A percentile compares a stretch with the other conserved stretches of the same genome.
Conservation (phyloP, 37 sponge, comb jelly and placozoan genomes). For the Aplysina aerophoba region DNA sequence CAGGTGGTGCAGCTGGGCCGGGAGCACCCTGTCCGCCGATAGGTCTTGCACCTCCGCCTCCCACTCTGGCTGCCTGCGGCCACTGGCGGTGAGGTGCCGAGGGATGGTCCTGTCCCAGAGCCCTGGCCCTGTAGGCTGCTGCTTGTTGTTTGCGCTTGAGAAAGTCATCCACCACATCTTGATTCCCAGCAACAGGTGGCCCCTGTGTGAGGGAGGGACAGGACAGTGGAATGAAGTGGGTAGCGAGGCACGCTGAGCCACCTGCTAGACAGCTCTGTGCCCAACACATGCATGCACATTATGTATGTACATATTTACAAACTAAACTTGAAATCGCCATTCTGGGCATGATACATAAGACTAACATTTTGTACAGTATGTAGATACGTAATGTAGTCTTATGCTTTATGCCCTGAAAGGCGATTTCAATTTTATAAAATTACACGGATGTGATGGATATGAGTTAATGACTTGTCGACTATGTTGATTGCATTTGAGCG, state of each 20-base stretch:
- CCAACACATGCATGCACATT: no score
- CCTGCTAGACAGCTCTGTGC: no score
- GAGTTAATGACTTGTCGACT: no score
- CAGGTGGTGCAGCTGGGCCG: background rate
- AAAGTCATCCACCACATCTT: slow-evolving; percentile 74
- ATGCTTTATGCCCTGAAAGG: no score
- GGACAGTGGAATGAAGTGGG: background rate
- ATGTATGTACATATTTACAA: no score
- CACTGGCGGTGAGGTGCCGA: background rate
- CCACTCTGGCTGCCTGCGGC: background rate
- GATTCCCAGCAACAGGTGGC: slow-evolving; percentile 41
- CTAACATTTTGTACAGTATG: no score
- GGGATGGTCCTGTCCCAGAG: slow-evolving; percentile 31
- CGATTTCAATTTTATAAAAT: no score
- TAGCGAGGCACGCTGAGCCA: background rate
- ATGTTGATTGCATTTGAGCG: no score
- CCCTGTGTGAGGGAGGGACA: background rate
- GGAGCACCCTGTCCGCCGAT: slow-evolving; percentile 7
- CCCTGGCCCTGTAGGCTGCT: slow-evolving; percentile 86
- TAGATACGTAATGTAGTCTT: no score
- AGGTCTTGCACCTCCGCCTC: background rate
- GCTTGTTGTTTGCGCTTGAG: slow-evolving; percentile 71
- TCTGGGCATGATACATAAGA: no score
- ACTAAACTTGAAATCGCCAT: no score
- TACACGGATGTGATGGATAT: no score